Evolutionary conservation across 2,888 invertebrate species (phyloP).

Genomic region (Andrena chrysosceles): DNA sequence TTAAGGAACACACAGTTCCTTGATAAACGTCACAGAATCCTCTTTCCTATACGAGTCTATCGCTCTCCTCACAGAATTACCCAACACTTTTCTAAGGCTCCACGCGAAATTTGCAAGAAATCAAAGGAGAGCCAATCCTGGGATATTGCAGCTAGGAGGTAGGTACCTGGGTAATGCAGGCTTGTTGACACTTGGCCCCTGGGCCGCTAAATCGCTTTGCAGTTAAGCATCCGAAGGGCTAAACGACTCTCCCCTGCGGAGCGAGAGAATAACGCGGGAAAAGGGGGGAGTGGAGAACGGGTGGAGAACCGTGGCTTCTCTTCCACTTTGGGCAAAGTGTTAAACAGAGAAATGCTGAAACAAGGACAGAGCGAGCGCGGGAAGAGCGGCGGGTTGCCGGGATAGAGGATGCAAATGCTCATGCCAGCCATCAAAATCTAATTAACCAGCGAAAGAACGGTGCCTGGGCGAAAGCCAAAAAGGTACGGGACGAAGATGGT

Average conservation of each 20-base stretch:
- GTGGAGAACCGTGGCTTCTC: constrained; percentile 31
- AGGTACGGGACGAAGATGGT: constrained; percentile 70
- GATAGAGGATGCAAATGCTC: constrained; percentile 83
- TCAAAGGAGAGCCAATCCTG: constrained; percentile 49
- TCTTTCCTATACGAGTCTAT: not conserved
- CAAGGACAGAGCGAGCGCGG: constrained; percentile 57
- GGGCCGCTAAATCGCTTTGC: constrained; percentile 82
- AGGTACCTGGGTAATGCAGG: constrained; percentile 75
- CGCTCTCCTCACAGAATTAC: not conserved
- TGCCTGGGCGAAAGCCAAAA: constrained; percentile 75
- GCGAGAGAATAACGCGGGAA: constrained; percentile 75
- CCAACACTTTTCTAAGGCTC: not conserved
- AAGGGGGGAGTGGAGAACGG: constrained; percentile 36
- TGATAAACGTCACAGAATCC: not conserved
- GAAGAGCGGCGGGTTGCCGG: constrained; percentile 64
- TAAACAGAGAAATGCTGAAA: constrained; percentile 60
- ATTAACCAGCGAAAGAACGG: constrained; percentile 82
- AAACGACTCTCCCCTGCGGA: constrained; percentile 81
- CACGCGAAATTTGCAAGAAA: not conserved
- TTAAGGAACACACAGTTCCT: too few species aligned
- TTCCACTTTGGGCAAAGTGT: constrained; percentile 26
- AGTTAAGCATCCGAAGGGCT: constrained; percentile 78
- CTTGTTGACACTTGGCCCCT: constrained; percentile 83
- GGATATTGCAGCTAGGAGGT: constrained; percentile 63
- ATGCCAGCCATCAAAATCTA: constrained; percentile 84